A percentile compares a stretch with the other conserved stretches of the same genome.
Evolutionary conservation across 1,140 invertebrate genomes (phyloP).

Genomic region (Trichogramma pretiosum): DNA sequence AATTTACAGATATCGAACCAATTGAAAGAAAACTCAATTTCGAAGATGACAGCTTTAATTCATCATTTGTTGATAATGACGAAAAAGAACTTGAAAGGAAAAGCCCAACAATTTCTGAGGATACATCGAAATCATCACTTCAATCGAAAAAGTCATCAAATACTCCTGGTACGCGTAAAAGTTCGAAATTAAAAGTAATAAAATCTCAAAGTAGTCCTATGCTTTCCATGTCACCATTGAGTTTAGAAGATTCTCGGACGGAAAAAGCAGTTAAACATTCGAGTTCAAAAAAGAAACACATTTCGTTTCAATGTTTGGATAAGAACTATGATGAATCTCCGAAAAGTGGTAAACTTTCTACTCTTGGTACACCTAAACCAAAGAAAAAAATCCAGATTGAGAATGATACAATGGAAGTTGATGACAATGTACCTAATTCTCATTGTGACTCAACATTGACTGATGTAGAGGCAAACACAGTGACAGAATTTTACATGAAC

Average conservation of each 20-base stretch:
- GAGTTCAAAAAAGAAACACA: slow-evolving; percentile 8
- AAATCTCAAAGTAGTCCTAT: too few species aligned
- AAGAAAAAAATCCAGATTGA: slow-evolving; percentile 1
- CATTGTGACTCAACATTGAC: not conserved
- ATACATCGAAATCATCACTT: not conserved
- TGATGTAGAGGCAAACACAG: not conserved
- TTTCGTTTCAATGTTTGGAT: slow-evolving; percentile 12
- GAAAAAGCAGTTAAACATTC: not conserved
- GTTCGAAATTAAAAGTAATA: not conserved
- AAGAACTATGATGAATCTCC: slow-evolving; percentile 1
- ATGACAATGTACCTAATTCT: not conserved
- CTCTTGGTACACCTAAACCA: not conserved
- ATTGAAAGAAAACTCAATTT: slow-evolving; percentile 27
- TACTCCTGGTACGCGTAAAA: not conserved
- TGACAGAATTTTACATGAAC: slow-evolving; percentile 10
- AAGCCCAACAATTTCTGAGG: not conserved
- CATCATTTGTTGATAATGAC: not conserved
- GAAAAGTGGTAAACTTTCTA: slow-evolving; percentile 3
- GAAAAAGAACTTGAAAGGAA: not conserved
- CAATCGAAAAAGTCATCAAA: not conserved
- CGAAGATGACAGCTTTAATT: slow-evolving; percentile 20
- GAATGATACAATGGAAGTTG: not conserved
- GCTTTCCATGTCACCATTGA: slow-evolving; percentile 1
- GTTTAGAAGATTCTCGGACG: slow-evolving; percentile 1
- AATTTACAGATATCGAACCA: slow-evolving; percentile 2